A percentile compares a stretch with the other conserved stretches of the same genome.
These are phyloP conservation scores for Lepisosteus oculatus DNA, from an alignment of 2,113 vertebrate genomes.

Conservation along the genomic window DNA sequence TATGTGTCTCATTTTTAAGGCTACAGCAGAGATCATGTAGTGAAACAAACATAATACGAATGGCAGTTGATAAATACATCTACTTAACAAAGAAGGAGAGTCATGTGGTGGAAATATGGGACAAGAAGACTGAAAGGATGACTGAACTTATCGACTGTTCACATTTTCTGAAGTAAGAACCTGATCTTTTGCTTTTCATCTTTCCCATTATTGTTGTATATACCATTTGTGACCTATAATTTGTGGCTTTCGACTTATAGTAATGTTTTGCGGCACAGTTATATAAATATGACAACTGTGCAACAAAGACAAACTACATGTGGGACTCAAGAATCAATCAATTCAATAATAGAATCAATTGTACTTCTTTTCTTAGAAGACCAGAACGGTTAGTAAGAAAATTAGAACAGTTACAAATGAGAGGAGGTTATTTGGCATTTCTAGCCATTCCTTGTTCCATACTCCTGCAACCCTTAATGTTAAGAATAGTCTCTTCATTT, in stretches of 20 bases:
- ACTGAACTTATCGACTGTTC: constrained; percentile 82
- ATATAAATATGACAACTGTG: not conserved
- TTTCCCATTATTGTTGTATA: not conserved
- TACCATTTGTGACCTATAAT: not conserved
- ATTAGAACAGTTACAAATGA: too few species aligned
- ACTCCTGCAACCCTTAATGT: too few species aligned
- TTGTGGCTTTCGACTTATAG: too few species aligned
- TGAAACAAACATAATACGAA: constrained; percentile 79
- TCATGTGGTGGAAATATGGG: constrained; percentile 86
- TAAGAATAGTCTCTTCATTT: too few species aligned
- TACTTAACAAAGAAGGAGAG: constrained; percentile 87
- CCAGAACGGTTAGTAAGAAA: too few species aligned
- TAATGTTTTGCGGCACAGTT: not conserved
- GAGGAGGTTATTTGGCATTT: not conserved
- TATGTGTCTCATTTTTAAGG: constrained; percentile 46
- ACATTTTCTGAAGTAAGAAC: constrained; percentile 76
- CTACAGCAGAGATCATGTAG: constrained; percentile 63
- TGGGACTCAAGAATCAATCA: not conserved
- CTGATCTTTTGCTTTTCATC: not conserved
- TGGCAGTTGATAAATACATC: constrained; percentile 82
- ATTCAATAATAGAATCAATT: too few species aligned
- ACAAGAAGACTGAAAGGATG: constrained; percentile 84
- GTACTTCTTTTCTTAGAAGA: too few species aligned
- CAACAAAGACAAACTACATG: not conserved
- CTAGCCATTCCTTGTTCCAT: too few species aligned